phyloP scores from a whole-genome alignment of 2,888 invertebrate genomes.

The Bedellia somnulentella region DNA sequence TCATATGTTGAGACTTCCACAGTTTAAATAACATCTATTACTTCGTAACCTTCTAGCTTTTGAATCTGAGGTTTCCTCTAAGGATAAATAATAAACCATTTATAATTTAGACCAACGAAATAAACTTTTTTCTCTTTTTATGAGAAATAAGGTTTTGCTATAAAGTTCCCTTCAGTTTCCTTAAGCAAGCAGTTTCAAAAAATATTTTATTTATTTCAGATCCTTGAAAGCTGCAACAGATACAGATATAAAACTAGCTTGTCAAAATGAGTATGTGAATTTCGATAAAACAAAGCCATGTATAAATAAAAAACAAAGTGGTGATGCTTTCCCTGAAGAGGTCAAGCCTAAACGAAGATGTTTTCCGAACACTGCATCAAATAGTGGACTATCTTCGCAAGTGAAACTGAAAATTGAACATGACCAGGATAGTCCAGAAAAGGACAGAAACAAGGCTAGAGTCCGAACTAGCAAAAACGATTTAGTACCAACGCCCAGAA shows the following conservation, averaged over 20 bases:
- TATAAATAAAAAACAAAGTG: constrained; percentile 14
- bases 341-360: no score
- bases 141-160: not conserved
- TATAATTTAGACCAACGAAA: not conserved
- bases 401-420: no score
- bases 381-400: no score
- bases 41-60: no score
- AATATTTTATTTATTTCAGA: not conserved
- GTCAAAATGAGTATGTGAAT: constrained; percentile 35
- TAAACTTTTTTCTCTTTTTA: not conserved
- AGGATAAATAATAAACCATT: not conserved
- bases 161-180: not conserved
- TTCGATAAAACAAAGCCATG: constrained; percentile 45
- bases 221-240: constrained; percentile 9
- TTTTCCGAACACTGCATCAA: no score
- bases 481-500: not conserved
- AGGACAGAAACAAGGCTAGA: no score
- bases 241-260: constrained; percentile 17
- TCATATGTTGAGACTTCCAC: no score
- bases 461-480: no score
- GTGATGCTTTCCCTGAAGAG: no score
- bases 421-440: no score
- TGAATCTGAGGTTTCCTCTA: no score
- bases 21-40: no score
- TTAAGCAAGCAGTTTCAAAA: not conserved